Conservation (phyloP, 2,888 invertebrate species). For the Latrodectus hesperus region DNA sequence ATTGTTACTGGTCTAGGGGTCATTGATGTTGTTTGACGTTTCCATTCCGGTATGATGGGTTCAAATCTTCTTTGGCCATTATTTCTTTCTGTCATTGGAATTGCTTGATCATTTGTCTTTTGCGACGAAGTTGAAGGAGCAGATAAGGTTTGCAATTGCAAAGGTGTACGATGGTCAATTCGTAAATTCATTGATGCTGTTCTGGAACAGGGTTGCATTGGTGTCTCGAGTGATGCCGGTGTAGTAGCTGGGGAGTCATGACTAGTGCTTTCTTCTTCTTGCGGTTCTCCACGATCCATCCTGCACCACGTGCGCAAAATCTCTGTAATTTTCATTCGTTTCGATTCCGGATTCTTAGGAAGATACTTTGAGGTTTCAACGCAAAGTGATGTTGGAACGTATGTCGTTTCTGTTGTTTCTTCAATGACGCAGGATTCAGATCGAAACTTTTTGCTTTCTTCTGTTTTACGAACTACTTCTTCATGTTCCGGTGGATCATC, state of each 20-base stretch:
- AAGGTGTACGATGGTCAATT: constrained; percentile 70
- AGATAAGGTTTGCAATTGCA: constrained; percentile 70
- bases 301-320: constrained; percentile 76
- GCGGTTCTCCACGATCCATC: constrained; percentile 81
- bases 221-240: constrained; percentile 87
- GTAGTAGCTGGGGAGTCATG: constrained; percentile 75
- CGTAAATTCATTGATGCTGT: constrained; percentile 64
- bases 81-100: constrained; percentile 69
- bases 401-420: constrained; percentile 78
- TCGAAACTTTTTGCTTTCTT: constrained; percentile 42
- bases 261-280: constrained; percentile 79
- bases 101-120: constrained; percentile 59
- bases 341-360: constrained; percentile 51
- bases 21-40: constrained; percentile 34
- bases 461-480: constrained; percentile 37
- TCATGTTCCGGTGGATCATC: constrained; percentile 67
- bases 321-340: constrained; percentile 56
- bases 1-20: constrained; percentile 34
- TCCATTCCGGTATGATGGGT: constrained; percentile 34
- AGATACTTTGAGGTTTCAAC: constrained; percentile 69
- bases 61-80: constrained; percentile 48
- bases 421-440: constrained; percentile 55
- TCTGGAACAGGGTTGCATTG: constrained; percentile 83
- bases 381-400: constrained; percentile 79
- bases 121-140: constrained; percentile 71